phyloP scores from a whole-genome alignment of 1,140 invertebrate genomes.

The Brachionus manjavacas region DNA sequence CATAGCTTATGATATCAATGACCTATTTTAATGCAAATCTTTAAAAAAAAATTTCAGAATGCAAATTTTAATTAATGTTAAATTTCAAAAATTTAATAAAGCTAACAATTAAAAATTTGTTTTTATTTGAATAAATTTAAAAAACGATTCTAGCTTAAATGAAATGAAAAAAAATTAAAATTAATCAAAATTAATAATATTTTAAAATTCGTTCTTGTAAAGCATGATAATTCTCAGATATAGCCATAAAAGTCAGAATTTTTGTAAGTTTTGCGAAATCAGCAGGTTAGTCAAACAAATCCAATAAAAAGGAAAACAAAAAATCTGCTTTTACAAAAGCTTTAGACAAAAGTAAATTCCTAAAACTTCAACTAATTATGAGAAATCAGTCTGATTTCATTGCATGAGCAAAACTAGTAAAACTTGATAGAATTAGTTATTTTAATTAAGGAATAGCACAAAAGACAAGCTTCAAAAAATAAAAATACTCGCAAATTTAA shows the following conservation, averaged over 20 bases:
- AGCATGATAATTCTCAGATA: not conserved
- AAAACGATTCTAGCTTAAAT: not conserved
- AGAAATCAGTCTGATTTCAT: not conserved
- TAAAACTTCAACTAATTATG: not conserved
- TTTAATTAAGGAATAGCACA: not conserved
- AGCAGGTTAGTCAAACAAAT: conserved; percentile 34
- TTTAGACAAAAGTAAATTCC: not conserved
- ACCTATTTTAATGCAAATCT: too few species aligned
- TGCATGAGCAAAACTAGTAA: not conserved
- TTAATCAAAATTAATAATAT: not conserved
- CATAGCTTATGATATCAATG: too few species aligned
- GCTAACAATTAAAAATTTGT: not conserved
- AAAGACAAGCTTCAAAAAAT: not conserved
- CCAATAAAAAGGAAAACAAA: not conserved
- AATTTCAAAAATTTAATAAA: too few species aligned
- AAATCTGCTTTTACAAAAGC: not conserved
- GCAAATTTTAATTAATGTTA: too few species aligned
- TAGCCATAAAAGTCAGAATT: not conserved
- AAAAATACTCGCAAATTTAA: not conserved
- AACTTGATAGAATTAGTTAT: not conserved
- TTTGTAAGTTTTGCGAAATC: not conserved
- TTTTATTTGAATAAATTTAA: not conserved
- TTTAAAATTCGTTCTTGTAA: not conserved
- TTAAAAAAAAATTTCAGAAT: too few species aligned
- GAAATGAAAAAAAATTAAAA: not conserved